These are phyloP conservation scores for Drosophila kikkawai DNA, from an alignment of 1,140 invertebrate genomes.

Conservation along the genomic window DNA sequence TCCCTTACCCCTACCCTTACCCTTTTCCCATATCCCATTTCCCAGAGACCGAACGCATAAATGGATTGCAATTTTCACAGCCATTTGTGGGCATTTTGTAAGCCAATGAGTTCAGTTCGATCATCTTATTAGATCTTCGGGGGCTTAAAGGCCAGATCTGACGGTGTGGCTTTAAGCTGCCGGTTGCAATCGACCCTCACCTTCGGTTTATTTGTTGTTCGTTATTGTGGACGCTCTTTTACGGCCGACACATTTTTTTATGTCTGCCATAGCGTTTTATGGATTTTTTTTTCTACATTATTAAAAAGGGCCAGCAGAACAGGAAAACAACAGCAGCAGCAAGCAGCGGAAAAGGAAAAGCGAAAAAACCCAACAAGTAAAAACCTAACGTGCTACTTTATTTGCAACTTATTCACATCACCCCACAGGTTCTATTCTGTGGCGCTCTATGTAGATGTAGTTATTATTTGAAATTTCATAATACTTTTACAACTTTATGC, in stretches of 20 bases:
- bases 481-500: constrained; percentile 83
- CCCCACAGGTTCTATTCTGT: not conserved
- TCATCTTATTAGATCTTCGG: constrained; percentile 30
- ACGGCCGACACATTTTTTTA: constrained; percentile 71
- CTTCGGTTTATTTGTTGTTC: constrained; percentile 48
- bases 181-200: constrained; percentile 12
- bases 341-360: constrained; percentile 21
- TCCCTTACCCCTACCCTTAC: not conserved
- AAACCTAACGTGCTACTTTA: constrained; percentile 64
- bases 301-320: constrained; percentile 50
- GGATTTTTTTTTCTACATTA: constrained; percentile 63
- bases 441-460: constrained; percentile 64
- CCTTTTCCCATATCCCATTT: constrained; percentile 5
- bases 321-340: constrained; percentile 11
- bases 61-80: constrained; percentile 55
- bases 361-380: constrained; percentile 29
- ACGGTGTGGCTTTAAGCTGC: constrained; percentile 10
- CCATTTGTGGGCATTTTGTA: constrained; percentile 60
- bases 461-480: constrained; percentile 83
- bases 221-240: constrained; percentile 48
- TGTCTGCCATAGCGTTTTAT: constrained; percentile 69
- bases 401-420: constrained; percentile 74
- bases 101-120: constrained; percentile 29
- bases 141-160: constrained; percentile 8
- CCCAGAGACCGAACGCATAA: constrained; percentile 36